A percentile compares a stretch with the other conserved stretches of the same genome.
phyloP scores from a whole-genome alignment of 2,888 invertebrate species.

The Dioctria linearis region DNA sequence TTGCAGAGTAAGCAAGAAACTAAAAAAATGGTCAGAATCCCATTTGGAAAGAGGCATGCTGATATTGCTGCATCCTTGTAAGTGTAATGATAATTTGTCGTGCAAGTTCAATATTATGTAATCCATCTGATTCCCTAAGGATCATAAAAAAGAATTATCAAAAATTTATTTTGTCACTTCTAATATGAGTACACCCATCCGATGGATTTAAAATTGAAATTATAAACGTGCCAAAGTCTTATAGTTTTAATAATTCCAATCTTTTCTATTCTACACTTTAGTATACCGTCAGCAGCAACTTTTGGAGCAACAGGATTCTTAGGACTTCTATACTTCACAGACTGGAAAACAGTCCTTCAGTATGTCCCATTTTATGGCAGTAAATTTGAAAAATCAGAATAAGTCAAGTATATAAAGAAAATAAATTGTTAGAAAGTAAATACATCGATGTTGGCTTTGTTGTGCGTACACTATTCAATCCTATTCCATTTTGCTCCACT shows the following conservation, averaged over 20 bases:
- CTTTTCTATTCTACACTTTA: slow-evolving; percentile 59
- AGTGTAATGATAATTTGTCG: slow-evolving; percentile 61
- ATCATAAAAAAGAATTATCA: too few relatives aligned
- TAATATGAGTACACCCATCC: too few relatives aligned
- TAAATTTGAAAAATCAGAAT: slow-evolving; percentile 76
- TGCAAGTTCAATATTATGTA: slow-evolving; percentile 60
- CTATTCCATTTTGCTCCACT: too few relatives aligned
- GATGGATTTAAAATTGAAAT: too few relatives aligned
- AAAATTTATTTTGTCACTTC: too few relatives aligned
- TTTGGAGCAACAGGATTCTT: slow-evolving; percentile 80
- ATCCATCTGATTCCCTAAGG: neutral
- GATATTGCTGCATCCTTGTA: slow-evolving; percentile 73
- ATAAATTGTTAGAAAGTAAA: slow-evolving; percentile 23
- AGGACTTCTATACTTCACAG: slow-evolving; percentile 80
- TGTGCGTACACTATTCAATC: too few relatives aligned
- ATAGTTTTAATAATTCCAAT: neutral
- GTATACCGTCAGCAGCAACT: slow-evolving; percentile 75
- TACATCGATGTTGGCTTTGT: neutral
- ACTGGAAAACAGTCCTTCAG: slow-evolving; percentile 82
- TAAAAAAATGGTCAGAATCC: slow-evolving; percentile 64
- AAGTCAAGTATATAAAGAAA: slow-evolving; percentile 8
- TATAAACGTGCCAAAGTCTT: neutral
- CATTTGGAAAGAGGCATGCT: slow-evolving; percentile 76
- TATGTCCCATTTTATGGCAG: slow-evolving; percentile 84
- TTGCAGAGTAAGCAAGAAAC: slow-evolving; percentile 53